Conservation (phyloP, 2,888 invertebrate genomes). For the Acanthosoma haemorrhoidale region DNA sequence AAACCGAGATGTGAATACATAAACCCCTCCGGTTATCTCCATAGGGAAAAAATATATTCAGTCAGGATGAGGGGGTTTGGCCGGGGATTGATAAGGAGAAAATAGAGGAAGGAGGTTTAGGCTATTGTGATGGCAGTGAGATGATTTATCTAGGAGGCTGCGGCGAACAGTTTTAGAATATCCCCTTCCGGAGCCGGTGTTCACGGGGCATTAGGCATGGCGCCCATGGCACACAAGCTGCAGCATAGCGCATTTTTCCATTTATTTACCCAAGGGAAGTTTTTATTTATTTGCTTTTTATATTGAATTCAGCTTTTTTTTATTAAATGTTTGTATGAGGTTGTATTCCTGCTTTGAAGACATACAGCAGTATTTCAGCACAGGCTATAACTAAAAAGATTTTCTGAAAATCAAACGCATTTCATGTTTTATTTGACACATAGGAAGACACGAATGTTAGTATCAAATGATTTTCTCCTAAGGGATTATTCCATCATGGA, state of each 20-base stretch:
- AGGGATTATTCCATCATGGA: too few relatives aligned
- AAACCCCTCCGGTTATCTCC: constrained; percentile 19
- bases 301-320: not conserved
- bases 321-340: too few relatives aligned
- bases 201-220: constrained; percentile 23
- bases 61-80: constrained; percentile 2
- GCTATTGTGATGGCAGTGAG: not conserved
- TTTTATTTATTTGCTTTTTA: too few relatives aligned
- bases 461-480: too few relatives aligned
- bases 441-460: too few relatives aligned
- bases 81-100: constrained; percentile 21
- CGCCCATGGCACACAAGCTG: not conserved
- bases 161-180: not conserved
- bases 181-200: not conserved
- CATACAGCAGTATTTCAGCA: too few relatives aligned
- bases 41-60: constrained; percentile 29
- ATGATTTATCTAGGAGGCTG: constrained; percentile 21
- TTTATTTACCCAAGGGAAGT: not conserved
- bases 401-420: too few relatives aligned
- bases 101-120: constrained; percentile 21
- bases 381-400: too few relatives aligned
- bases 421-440: too few relatives aligned
- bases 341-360: too few relatives aligned
- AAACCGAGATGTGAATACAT: constrained; percentile 30
- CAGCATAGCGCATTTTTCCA: too few relatives aligned